A percentile compares a stretch with the other conserved stretches of the same genome.
Conservation (phyloP, 2,888 invertebrate species). For the Campoplex nolae region DNA sequence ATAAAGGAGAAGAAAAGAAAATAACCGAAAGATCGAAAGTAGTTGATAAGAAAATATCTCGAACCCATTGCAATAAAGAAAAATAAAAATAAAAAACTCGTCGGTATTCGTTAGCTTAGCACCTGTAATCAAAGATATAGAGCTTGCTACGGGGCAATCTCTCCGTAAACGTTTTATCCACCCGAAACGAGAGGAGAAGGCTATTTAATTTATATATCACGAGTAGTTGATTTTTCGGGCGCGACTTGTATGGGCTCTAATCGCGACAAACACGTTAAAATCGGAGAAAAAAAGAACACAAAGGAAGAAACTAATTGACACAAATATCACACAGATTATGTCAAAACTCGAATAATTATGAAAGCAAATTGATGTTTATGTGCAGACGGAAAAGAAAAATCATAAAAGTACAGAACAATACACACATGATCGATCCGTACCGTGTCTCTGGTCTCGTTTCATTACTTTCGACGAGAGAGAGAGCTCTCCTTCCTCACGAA, state of each 20-base stretch:
- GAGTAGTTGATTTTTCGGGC: slow-evolving; percentile 64
- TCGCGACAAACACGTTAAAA: slow-evolving; percentile 34
- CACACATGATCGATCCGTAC: slow-evolving; percentile 45
- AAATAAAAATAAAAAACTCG: slow-evolving; percentile 60
- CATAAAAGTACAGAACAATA: slow-evolving; percentile 41
- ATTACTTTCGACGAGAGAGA: slow-evolving; percentile 68
- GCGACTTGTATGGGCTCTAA: slow-evolving; percentile 46
- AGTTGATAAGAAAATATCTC: slow-evolving; percentile 70
- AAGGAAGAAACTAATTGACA: slow-evolving; percentile 1
- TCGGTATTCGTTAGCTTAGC: slow-evolving; percentile 73
- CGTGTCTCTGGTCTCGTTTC: slow-evolving; percentile 61
- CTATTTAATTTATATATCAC: slow-evolving; percentile 68
- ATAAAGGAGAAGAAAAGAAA: slow-evolving; percentile 62
- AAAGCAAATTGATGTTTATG: slow-evolving; percentile 53
- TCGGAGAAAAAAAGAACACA: not conserved
- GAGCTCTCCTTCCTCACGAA: slow-evolving; percentile 59
- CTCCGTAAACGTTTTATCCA: slow-evolving; percentile 56
- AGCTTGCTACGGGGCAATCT: slow-evolving; percentile 71
- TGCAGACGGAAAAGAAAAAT: slow-evolving; percentile 38
- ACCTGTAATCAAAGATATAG: slow-evolving; percentile 72
- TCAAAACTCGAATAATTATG: slow-evolving; percentile 63
- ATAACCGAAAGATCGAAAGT: slow-evolving; percentile 62
- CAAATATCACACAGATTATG: slow-evolving; percentile 60
- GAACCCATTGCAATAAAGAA: slow-evolving; percentile 73
- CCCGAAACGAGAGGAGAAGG: slow-evolving; percentile 50